Evolutionary conservation across 2,888 invertebrate genomes (phyloP).

Genomic region (Hanleya hanleyi): DNA sequence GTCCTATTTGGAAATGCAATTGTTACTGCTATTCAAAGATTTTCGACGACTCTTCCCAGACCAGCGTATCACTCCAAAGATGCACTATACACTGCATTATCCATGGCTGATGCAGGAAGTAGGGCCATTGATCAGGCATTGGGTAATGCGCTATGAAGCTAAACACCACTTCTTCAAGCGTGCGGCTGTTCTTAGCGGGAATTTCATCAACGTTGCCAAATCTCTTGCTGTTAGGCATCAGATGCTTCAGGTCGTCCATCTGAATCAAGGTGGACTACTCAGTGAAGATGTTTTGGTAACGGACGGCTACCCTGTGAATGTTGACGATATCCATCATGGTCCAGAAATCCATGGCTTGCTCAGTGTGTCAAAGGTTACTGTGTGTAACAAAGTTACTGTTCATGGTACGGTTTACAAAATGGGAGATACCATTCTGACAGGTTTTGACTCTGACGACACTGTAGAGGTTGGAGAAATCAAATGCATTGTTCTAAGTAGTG

Average conservation of each 20-base stretch:
- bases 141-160: neutral
- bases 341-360: neutral
- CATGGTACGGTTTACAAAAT: neutral
- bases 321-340: neutral
- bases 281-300: neutral
- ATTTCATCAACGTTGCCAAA: neutral
- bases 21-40: neutral
- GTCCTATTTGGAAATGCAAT: neutral
- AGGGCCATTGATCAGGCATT: conserved; percentile 1
- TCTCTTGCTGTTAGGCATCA: neutral
- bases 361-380: neutral
- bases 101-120: conserved; percentile 2
- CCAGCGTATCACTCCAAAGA: neutral
- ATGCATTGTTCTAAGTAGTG: neutral
- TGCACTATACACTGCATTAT: conserved; percentile 1
- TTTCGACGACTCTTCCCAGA: neutral
- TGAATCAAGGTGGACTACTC: neutral
- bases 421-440: neutral
- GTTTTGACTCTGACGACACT: neutral
- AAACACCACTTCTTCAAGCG: neutral
- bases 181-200: neutral
- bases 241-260: neutral
- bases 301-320: neutral
- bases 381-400: neutral
- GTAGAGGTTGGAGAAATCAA: neutral